Evolutionary conservation across 2,113 vertebrate genomes (phyloP).

Genomic region (Rhinolophus sinicus): DNA sequence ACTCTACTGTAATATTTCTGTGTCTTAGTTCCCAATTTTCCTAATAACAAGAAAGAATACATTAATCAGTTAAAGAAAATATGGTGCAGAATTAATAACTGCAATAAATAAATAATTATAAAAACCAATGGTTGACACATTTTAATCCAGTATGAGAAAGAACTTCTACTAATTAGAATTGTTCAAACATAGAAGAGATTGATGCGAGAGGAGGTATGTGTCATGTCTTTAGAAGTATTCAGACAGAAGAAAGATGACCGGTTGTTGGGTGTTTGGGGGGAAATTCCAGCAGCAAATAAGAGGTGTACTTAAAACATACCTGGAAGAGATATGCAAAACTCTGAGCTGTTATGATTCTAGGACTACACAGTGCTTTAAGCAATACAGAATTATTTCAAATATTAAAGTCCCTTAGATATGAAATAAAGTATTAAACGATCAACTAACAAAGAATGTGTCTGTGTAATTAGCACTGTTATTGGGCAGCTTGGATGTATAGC

Average conservation of each 20-base stretch:
- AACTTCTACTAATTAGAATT: neutral
- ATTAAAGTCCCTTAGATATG: constrained; percentile 31
- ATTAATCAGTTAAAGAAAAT: neutral
- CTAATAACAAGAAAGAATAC: neutral
- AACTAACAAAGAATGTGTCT: constrained; percentile 3
- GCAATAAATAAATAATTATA: neutral
- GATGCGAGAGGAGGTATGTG: neutral
- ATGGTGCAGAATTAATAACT: neutral
- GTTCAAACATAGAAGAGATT: constrained; percentile 4
- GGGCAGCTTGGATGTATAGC: neutral
- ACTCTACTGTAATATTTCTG: neutral
- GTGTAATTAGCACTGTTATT: neutral
- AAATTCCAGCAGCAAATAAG: neutral
- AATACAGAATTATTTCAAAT: constrained; percentile 30
- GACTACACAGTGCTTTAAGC: neutral
- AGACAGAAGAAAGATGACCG: neutral
- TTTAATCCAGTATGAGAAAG: constrained; percentile 18
- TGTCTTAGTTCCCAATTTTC: neutral
- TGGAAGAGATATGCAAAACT: neutral
- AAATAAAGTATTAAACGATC: neutral
- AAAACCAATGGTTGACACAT: neutral
- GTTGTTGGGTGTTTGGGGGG: neutral
- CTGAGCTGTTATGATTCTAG: neutral
- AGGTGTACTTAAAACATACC: neutral
- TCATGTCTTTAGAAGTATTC: neutral